Percentiles rank a stretch among this genome's conserved stretches.
These are phyloP conservation scores for Isaurus tuberculatus DNA, from an alignment of 92 coral and sea anemone species.

Conservation along the genomic window DNA sequence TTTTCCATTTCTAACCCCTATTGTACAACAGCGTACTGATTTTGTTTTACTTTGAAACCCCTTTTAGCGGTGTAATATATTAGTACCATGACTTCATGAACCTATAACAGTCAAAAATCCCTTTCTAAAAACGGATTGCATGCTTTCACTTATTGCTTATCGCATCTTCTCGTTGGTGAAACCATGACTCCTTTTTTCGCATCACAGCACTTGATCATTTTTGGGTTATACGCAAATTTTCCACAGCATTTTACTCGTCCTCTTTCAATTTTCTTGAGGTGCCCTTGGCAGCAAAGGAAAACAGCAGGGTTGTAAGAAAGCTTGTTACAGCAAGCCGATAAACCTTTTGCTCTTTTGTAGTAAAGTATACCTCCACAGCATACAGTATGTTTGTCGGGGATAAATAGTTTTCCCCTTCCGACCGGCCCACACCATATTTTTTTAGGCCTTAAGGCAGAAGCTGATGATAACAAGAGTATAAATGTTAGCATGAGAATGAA, in stretches of 20 bases:
- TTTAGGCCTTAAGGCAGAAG: neutral
- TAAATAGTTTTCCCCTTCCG: neutral
- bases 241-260: constrained; percentile 1
- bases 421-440: neutral
- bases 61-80: neutral
- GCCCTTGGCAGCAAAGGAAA: constrained; percentile 11
- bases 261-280: neutral
- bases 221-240: neutral
- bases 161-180: neutral
- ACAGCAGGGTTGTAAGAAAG: neutral
- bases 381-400: neutral
- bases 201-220: neutral
- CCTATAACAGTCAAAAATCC: neutral
- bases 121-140: neutral
- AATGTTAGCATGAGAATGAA: neutral
- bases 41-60: neutral
- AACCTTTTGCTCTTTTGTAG: neutral
- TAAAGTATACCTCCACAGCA: neutral
- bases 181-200: neutral
- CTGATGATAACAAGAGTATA: neutral
- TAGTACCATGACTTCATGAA: neutral
- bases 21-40: neutral
- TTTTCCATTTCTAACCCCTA: neutral
- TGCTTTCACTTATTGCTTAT: neutral
- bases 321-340: neutral